Conservation (phyloP, 2,113 vertebrate species). For the Ellobius talpinus region DNA sequence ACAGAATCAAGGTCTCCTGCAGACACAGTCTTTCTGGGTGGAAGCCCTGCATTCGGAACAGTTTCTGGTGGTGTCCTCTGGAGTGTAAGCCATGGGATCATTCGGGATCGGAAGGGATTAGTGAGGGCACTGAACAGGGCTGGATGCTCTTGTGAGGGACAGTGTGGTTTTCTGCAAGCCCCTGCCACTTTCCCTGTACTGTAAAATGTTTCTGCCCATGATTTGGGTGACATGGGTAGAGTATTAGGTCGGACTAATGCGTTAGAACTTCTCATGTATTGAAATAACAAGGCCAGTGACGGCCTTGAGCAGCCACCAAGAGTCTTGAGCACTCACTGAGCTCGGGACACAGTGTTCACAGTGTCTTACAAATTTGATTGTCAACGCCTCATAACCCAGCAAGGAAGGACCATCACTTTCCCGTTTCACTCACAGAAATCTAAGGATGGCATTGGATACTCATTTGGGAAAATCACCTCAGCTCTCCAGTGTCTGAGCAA, state of each 20-base stretch:
- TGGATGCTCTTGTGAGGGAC: background rate
- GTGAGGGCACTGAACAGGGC: background rate
- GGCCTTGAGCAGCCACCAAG: background rate
- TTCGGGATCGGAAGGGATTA: background rate
- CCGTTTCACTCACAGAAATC: background rate
- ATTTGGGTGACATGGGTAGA: no score
- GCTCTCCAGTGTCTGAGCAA: no score
- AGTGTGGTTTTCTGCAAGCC: background rate
- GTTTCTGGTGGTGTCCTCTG: background rate
- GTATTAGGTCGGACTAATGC: no score
- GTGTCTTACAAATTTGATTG: background rate
- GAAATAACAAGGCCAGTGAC: background rate
- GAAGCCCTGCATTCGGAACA: background rate
- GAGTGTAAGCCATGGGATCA: background rate
- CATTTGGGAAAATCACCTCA: background rate
- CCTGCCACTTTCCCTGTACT: no score
- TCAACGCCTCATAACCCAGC: background rate
- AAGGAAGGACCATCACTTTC: background rate
- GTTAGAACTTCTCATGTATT: background rate
- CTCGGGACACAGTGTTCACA: background rate
- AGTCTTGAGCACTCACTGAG: fast-evolving
- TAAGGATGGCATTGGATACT: background rate
- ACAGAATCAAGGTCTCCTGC: background rate
- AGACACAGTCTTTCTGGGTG: slow-evolving; percentile 32
- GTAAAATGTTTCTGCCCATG: background rate